Evolutionary conservation across 35 echinoderm and acorn worm genomes (phyloP).

Genomic region (Apostichopus parvimensis): DNA sequence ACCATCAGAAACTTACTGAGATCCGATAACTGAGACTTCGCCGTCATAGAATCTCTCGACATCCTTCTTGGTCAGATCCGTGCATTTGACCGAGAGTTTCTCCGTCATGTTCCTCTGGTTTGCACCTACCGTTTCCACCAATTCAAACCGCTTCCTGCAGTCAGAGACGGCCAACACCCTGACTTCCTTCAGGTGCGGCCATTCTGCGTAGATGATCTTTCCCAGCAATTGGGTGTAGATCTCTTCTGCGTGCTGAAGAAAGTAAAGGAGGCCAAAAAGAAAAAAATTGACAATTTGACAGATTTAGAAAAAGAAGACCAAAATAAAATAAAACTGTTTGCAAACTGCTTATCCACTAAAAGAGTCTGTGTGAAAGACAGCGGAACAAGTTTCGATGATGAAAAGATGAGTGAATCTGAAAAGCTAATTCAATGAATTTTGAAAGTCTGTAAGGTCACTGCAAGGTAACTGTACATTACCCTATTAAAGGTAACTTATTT

Average conservation of each 20-base stretch:
- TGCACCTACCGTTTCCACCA: not conserved
- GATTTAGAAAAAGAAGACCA: not conserved
- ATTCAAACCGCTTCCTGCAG: constrained; percentile 13
- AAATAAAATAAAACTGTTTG: too few species aligned
- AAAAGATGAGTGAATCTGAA: not conserved
- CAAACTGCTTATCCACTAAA: too few species aligned
- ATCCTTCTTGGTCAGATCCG: constrained; percentile 2
- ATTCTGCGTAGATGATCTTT: constrained; percentile 78
- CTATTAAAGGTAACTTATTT: too few species aligned
- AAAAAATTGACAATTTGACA: too few species aligned
- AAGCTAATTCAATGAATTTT: not conserved
- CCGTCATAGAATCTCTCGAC: constrained; percentile 12
- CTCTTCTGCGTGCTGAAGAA: constrained; percentile 53
- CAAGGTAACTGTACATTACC: too few species aligned
- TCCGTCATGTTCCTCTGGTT: constrained; percentile 13
- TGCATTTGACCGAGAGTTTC: constrained; percentile 13
- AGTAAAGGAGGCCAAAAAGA: not conserved
- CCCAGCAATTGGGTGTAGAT: constrained; percentile 65
- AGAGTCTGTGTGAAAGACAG: too few species aligned
- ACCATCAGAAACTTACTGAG: not conserved
- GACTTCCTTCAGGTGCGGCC: constrained; percentile 93
- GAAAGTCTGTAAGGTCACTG: not conserved
- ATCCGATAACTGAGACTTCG: not conserved
- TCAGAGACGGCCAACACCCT: constrained; percentile 73
- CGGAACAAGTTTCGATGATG: not conserved